Percentiles rank a stretch among this genome's conserved stretches.
Conservation (phyloP, 1,140 invertebrate genomes). For the Brevipalpus yothersi region DNA sequence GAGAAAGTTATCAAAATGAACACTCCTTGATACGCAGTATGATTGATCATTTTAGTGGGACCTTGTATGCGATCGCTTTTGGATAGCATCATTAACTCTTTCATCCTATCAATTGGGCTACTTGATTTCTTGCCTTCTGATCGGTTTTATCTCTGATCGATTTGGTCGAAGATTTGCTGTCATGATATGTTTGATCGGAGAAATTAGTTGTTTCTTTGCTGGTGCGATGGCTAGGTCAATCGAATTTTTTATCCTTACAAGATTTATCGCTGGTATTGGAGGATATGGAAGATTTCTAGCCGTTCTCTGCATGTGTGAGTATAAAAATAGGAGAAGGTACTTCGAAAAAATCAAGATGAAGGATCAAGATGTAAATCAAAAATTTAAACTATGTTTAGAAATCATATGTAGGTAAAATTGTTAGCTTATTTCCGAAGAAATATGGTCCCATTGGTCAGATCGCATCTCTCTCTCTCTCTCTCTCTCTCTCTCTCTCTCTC, state of each 20-base stretch:
- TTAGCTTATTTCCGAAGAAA: no score
- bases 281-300: background rate
- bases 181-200: no score
- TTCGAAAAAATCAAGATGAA: no score
- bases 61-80: slow-evolving; percentile 42
- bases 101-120: slow-evolving; percentile 58
- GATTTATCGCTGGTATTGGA: background rate
- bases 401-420: no score
- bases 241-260: background rate
- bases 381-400: no score
- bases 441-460: no score
- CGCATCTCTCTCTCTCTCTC: no score
- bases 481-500: no score
- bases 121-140: slow-evolving; percentile 45
- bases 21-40: background rate
- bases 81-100: slow-evolving; percentile 38
- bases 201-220: no score
- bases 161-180: slow-evolving; percentile 15
- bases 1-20: background rate
- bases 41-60: slow-evolving; percentile 28
- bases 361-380: background rate
- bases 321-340: no score
- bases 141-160: slow-evolving; percentile 55
- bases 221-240: no score
- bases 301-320: background rate